phyloP scores from a whole-genome alignment of 2,888 invertebrate genomes.

The Chloroclysta siterata region DNA sequence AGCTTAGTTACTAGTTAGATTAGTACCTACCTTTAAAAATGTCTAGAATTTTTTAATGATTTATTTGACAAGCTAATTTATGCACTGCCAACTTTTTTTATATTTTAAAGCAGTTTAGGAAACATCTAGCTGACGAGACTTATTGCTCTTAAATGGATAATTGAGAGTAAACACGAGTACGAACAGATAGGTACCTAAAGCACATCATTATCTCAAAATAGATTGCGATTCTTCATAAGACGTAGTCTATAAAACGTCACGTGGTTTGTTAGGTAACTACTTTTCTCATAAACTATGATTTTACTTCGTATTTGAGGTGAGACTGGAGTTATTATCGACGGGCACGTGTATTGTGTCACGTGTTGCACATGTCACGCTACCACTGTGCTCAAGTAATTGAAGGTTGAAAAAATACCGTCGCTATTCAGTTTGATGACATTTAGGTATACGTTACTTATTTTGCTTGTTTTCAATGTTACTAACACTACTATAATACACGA shows the following conservation, averaged over 20 bases:
- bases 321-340: slow-evolving; percentile 24
- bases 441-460: no score
- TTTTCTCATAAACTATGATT: slow-evolving; percentile 25
- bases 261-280: slow-evolving; percentile 10
- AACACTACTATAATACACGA: no score
- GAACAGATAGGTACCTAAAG: background rate
- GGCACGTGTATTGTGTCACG: slow-evolving; percentile 41
- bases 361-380: slow-evolving; percentile 30
- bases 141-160: background rate
- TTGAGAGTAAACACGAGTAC: background rate
- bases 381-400: slow-evolving; percentile 24
- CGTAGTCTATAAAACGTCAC: background rate
- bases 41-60: no score
- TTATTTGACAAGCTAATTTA: no score
- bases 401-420: slow-evolving; percentile 32
- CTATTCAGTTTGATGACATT: slow-evolving; percentile 21
- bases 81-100: no score
- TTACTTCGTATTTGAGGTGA: slow-evolving; percentile 29
- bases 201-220: background rate
- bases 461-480: no score
- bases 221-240: background rate
- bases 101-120: no score
- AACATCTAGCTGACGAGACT: no score
- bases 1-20: no score
- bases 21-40: no score